Conservation (phyloP, 2,797 vertebrate species). For the Choloepus didactylus region DNA sequence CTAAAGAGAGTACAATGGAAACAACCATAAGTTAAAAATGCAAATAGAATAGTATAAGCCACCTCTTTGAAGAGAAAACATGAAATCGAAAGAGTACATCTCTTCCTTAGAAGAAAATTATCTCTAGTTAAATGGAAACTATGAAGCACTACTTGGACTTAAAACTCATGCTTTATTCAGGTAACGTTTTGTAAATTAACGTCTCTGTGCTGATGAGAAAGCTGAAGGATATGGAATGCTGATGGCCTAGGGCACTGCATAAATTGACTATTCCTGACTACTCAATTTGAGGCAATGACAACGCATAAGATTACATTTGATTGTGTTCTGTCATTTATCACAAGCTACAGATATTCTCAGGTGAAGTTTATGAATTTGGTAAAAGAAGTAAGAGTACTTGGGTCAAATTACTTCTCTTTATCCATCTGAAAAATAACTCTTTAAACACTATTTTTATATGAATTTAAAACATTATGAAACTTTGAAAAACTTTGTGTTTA, state of each 20-base stretch:
- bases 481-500: neutral
- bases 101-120: constrained; percentile 31
- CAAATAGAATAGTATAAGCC: neutral
- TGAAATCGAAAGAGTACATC: neutral
- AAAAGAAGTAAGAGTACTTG: neutral
- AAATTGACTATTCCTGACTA: constrained; percentile 50
- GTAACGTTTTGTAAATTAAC: constrained; percentile 38
- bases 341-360: constrained; percentile 14
- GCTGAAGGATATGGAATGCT: constrained; percentile 7
- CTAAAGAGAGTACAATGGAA: neutral
- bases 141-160: neutral
- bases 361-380: neutral
- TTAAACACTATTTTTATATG: neutral
- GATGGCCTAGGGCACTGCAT: constrained; percentile 39
- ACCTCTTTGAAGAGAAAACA: neutral
- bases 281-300: constrained; percentile 52
- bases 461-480: neutral
- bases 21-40: neutral
- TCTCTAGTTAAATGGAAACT: constrained; percentile 55
- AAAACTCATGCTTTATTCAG: constrained; percentile 28
- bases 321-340: constrained; percentile 30
- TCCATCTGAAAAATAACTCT: neutral
- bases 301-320: constrained; percentile 56
- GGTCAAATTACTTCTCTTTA: neutral
- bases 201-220: constrained; percentile 52